These are phyloP conservation scores for Nysson spinosus DNA, from an alignment of 2,888 invertebrate species.

Conservation along the genomic window DNA sequence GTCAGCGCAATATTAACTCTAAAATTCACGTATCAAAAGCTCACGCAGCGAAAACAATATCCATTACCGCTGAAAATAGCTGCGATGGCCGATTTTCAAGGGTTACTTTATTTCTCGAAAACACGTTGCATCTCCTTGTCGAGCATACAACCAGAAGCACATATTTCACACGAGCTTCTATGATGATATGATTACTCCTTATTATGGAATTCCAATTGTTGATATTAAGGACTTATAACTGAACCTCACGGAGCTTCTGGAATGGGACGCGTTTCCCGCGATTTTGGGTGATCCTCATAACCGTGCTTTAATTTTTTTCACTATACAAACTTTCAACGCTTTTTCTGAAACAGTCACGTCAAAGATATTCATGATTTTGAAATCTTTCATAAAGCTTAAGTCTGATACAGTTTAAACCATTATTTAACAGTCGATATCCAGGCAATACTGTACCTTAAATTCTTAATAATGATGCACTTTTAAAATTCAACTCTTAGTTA, in stretches of 20 bases:
- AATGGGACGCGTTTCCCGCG: conserved; percentile 72
- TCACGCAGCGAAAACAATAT: conserved; percentile 50
- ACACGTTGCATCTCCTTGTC: conserved; percentile 3
- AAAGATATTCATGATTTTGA: no score
- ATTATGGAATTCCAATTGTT: conserved; percentile 22
- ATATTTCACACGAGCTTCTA: conserved; percentile 5
- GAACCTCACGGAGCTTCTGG: conserved; percentile 37
- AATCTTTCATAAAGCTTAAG: no score
- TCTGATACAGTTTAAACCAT: no score
- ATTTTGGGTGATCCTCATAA: conserved; percentile 61
- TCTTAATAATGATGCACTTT: no score
- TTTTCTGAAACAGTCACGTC: background rate
- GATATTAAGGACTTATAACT: conserved; percentile 29
- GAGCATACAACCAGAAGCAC: background rate
- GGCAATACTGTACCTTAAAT: no score
- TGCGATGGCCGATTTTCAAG: conserved; percentile 54
- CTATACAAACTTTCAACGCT: conserved; percentile 19
- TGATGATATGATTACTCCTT: background rate
- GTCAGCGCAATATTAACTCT: background rate
- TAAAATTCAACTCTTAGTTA: no score
- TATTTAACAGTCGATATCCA: no score
- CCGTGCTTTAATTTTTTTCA: conserved; percentile 36
- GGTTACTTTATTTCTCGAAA: conserved; percentile 48
- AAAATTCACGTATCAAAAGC: conserved; percentile 8
- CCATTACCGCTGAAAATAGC: conserved; percentile 56